Base-by-base conservation (phyloP, 2,113 vertebrate species). In the Entomyzon cyanotis region DNA sequence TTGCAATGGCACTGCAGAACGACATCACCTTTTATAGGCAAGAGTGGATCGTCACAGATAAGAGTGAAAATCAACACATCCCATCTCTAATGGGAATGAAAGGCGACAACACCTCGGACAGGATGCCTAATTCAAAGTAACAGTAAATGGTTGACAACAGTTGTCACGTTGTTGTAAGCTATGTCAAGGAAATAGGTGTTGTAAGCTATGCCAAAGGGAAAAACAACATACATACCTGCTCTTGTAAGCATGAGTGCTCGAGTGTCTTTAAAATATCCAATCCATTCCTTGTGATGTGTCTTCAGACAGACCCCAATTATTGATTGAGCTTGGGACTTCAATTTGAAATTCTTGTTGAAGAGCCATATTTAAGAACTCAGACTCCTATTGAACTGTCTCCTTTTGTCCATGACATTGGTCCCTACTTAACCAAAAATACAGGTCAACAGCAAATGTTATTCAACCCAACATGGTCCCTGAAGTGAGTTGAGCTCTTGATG, bases 31-130 rank as follows among this genome's bases (percentile, higher is more conserved):
- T 77, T 84, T 37, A 39, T 44, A 64, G 41, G 27, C 15, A 59
- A 18, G 50, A 39, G 20, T 50, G 50, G 50, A 44, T 64, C 20
- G 39, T 44, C 64, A 44, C 11, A n/a, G 11, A 9, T 25, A 35
- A 28, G 33, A 58, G 33, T 39, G 28, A 71, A 50, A 90, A 71
- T 65, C 50, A 65, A 52, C 16, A 52, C 5, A 50, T 71, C 20
- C 37, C 16, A 42, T 71, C 37, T 58, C 58, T 50, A 52, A 39
- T 24, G 33, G 28, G 13, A 64, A 58, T 39, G 60, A 71, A 71
- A 71, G 37, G 16, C 0, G 0, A 56, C 50, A 50, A 30, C 11
- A n/a, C 31, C 59, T 59, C 1, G 0, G 0, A 44, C 16, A 23
- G 18, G 37, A 64, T 37, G 35, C 58, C 5, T 35, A 33, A 80